phyloP scores from a whole-genome alignment of 2,797 vertebrate species.

The Rhincodon typus region DNA sequence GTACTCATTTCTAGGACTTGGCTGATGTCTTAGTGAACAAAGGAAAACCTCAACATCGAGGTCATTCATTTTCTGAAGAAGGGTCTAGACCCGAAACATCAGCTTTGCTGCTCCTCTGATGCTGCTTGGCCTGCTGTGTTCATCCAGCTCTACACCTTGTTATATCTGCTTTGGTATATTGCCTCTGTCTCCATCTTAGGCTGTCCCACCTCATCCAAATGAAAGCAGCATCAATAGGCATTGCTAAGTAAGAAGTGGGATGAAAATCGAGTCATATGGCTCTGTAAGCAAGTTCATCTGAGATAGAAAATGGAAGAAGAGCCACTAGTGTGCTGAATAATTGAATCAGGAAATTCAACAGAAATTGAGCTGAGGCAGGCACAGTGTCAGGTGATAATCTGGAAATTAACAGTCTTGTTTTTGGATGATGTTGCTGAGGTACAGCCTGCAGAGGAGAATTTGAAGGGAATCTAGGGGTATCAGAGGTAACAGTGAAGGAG shows the following conservation, averaged over 20 bases:
- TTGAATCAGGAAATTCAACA: neutral
- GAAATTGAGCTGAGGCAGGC: neutral
- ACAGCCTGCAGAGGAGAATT: neutral
- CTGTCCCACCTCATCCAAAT: neutral
- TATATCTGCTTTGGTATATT: too few relatives aligned
- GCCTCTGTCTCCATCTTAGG: too few relatives aligned
- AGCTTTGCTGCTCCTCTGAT: too few relatives aligned
- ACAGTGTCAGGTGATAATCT: neutral
- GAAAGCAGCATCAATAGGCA: neutral
- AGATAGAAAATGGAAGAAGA: neutral
- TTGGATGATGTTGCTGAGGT: neutral
- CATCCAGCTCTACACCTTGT: too few relatives aligned
- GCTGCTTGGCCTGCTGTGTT: too few relatives aligned
- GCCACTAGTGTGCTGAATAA: neutral
- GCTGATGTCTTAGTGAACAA: neutral
- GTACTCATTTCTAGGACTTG: neutral
- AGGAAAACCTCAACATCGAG: neutral
- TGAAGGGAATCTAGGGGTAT: neutral
- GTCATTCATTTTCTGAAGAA: too few relatives aligned
- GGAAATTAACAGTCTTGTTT: neutral
- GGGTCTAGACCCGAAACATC: too few relatives aligned
- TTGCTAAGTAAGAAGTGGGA: neutral
- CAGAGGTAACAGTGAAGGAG: neutral
- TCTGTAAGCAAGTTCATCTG: neutral
- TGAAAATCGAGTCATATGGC: neutral